Evolutionary conservation across 2,113 vertebrate genomes (phyloP).

Genomic region (Channa argus): DNA sequence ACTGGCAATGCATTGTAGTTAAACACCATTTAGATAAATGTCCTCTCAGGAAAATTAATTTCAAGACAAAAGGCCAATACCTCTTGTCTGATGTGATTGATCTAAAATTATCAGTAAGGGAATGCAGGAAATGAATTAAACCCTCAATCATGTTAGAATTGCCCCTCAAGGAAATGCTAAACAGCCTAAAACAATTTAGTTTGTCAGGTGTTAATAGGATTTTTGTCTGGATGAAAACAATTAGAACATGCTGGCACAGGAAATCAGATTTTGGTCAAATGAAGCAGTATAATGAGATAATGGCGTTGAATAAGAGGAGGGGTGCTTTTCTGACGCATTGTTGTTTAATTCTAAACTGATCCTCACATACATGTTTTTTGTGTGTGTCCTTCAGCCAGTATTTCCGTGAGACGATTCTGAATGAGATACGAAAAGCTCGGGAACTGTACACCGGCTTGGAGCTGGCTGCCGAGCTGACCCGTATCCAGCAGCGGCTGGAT

Average conservation of each 20-base stretch:
- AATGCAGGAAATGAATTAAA: conserved; percentile 18
- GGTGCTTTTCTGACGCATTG: neutral
- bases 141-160: conserved; percentile 4
- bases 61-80: neutral
- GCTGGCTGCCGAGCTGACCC: conserved; percentile 90
- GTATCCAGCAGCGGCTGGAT: conserved; percentile 95
- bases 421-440: conserved; percentile 95
- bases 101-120: conserved; percentile 11
- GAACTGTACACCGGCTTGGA: conserved; percentile 92
- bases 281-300: neutral
- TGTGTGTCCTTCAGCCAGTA: conserved; percentile 86
- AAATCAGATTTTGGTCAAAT: neutral
- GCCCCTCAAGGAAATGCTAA: conserved; percentile 15
- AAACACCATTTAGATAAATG: neutral
- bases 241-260: neutral
- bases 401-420: conserved; percentile 94
- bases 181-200: neutral
- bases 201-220: neutral
- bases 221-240: neutral
- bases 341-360: neutral
- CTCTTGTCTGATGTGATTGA: neutral
- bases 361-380: neutral
- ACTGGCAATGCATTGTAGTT: neutral
- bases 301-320: neutral
- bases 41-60: neutral